phyloP scores from a whole-genome alignment of 2,113 vertebrate genomes.

The Sisor rabdophorus region DNA sequence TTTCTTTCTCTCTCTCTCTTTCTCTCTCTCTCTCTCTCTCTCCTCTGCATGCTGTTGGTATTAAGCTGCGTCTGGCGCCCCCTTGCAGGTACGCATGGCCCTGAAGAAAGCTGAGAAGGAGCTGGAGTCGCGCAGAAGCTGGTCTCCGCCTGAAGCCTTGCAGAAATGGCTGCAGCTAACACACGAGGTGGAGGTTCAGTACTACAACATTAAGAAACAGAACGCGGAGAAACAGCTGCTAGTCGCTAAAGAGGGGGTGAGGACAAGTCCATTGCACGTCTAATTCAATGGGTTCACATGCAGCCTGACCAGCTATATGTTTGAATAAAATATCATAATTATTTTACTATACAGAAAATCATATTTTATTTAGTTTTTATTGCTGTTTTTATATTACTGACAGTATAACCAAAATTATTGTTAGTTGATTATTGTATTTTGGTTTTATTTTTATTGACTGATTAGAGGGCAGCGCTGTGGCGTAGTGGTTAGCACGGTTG shows the following conservation, averaged over 20 bases:
- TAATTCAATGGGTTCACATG: no score
- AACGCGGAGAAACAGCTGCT: slow-evolving; percentile 91
- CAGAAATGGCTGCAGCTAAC: slow-evolving; percentile 99
- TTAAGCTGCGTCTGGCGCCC: slow-evolving; percentile 26
- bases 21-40: background rate
- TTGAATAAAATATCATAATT: no score
- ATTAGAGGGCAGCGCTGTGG: no score
- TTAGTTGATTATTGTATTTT: no score
- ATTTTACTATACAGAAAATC: background rate
- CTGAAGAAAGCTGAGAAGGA: slow-evolving; percentile 94
- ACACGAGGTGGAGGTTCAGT: slow-evolving; percentile 95
- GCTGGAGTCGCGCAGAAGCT: slow-evolving; percentile 86
- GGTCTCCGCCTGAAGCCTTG: slow-evolving; percentile 86
- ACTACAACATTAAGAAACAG: slow-evolving; percentile 98
- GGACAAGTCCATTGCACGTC: slow-evolving; percentile 34
- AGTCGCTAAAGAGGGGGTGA: slow-evolving; percentile 94
- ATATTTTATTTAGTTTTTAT: background rate
- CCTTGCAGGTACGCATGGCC: slow-evolving; percentile 87
- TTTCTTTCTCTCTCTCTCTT: background rate
- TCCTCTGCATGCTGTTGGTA: background rate
- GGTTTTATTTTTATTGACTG: no score
- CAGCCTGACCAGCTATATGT: no score
- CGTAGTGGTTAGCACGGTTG: no score
- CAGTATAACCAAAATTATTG: no score
- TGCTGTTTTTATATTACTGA: no score